These are phyloP conservation scores for Colistium nudipinnis DNA, from an alignment of 2,113 vertebrate genomes.

Conservation along the genomic window DNA sequence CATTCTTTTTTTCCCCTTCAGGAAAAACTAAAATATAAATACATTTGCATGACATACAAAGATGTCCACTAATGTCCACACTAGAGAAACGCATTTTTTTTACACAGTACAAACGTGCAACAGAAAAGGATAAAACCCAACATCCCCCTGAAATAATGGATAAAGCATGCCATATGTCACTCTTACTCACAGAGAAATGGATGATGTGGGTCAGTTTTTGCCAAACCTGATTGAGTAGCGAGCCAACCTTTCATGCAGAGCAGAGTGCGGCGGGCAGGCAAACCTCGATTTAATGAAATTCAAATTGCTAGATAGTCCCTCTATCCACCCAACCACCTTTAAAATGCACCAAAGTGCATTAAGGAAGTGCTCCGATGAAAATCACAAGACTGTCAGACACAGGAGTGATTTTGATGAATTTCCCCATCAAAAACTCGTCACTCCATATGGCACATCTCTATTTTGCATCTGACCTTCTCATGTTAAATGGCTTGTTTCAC, in stretches of 20 bases:
- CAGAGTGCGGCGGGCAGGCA: conserved; percentile 40
- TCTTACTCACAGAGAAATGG: conserved; percentile 43
- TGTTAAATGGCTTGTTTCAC: conserved; percentile 77
- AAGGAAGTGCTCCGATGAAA: conserved; percentile 58
- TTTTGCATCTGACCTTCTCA: conserved; percentile 79
- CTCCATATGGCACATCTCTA: conserved; percentile 66
- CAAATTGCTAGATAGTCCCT: conserved; percentile 45
- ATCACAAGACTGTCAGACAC: conserved; percentile 61
- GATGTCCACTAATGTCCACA: neutral
- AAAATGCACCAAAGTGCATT: conserved; percentile 50
- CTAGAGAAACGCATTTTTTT: conserved; percentile 5
- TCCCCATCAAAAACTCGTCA: conserved; percentile 76
- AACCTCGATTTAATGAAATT: conserved; percentile 69
- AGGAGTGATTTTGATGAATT: conserved; percentile 78
- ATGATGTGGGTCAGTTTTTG: conserved; percentile 61
- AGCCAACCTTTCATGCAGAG: conserved; percentile 63
- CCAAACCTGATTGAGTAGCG: conserved; percentile 66
- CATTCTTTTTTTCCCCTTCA: neutral
- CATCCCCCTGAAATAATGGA: conserved; percentile 43
- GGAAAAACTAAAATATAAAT: neutral
- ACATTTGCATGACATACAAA: neutral
- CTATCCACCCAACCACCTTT: conserved; percentile 38
- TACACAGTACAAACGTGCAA: conserved; percentile 20
- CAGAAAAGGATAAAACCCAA: conserved; percentile 20
- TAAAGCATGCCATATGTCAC: conserved; percentile 39